Conservation (phyloP, 2,797 vertebrate species). For the Phalanger gymnotis region DNA sequence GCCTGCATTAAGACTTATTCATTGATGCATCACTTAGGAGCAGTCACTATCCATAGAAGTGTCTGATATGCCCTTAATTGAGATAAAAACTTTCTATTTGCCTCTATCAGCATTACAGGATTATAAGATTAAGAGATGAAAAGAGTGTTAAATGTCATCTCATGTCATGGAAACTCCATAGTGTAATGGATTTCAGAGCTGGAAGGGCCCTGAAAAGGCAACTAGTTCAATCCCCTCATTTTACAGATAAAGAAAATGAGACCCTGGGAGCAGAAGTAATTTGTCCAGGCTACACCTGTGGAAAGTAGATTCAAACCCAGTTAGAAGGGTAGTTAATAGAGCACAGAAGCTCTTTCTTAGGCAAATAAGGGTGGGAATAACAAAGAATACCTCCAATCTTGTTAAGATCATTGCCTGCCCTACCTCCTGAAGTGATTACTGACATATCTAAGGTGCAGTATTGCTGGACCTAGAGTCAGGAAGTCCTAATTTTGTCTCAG, state of each 20-base stretch:
- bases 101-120: not conserved
- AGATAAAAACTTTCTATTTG: not conserved
- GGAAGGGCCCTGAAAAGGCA: not conserved
- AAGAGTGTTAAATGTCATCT: not conserved
- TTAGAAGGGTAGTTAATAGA: not conserved
- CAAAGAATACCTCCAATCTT: not conserved
- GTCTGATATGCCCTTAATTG: not conserved
- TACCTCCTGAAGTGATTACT: not conserved
- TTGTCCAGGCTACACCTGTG: not conserved
- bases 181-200: not conserved
- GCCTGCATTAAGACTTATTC: not conserved
- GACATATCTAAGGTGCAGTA: not conserved
- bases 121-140: not conserved
- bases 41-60: constrained; percentile 9
- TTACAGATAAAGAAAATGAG: not conserved
- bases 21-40: not conserved
- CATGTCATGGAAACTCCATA: not conserved
- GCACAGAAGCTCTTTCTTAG: not conserved
- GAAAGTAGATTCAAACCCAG: not conserved
- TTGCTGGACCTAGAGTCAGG: not conserved
- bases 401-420: not conserved
- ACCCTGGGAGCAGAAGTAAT: not conserved
- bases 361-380: not conserved
- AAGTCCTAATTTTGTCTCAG: not conserved
- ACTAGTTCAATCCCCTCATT: not conserved